A percentile compares a stretch with the other conserved stretches of the same genome.
These are phyloP conservation scores for Psix sp. DNA, from an alignment of 1,140 invertebrate genomes.

Conservation along the genomic window DNA sequence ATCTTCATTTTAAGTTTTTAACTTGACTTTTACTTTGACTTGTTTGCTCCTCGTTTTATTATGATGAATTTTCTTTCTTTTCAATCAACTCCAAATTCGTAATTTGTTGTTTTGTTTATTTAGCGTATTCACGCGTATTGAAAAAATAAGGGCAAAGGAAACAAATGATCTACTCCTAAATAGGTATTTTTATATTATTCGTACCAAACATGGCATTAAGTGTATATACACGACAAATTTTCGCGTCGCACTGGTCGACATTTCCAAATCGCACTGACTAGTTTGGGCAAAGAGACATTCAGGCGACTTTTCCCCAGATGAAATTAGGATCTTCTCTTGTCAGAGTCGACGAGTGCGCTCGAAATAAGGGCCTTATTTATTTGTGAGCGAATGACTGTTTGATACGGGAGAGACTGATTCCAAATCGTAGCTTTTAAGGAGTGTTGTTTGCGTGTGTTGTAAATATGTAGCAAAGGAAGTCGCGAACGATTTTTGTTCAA, in stretches of 20 bases:
- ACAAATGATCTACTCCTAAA: neutral
- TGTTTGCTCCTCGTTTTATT: too few species aligned
- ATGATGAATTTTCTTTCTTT: too few species aligned
- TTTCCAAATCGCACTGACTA: neutral
- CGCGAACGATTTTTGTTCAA: neutral
- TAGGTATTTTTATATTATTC: constrained; percentile 47
- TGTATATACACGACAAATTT: constrained; percentile 31
- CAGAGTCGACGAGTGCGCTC: constrained; percentile 11
- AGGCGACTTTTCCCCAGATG: too few species aligned
- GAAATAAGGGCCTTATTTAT: constrained; percentile 43
- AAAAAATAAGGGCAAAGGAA: neutral
- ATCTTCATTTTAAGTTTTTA: too few species aligned
- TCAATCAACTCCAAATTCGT: too few species aligned
- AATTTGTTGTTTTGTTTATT: too few species aligned
- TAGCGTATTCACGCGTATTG: too few species aligned
- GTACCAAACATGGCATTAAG: constrained; percentile 37
- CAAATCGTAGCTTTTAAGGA: constrained; percentile 33
- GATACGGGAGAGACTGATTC: constrained; percentile 34
- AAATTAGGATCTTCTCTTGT: too few species aligned
- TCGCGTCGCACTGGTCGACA: constrained; percentile 7
- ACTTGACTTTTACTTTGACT: too few species aligned
- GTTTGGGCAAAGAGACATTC: too few species aligned
- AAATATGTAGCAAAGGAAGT: constrained; percentile 13
- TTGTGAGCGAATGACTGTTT: constrained; percentile 50
- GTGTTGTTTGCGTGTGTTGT: constrained; percentile 3